These are phyloP conservation scores for Sander lucioperca DNA, from an alignment of 2,113 vertebrate genomes.

Conservation along the genomic window DNA sequence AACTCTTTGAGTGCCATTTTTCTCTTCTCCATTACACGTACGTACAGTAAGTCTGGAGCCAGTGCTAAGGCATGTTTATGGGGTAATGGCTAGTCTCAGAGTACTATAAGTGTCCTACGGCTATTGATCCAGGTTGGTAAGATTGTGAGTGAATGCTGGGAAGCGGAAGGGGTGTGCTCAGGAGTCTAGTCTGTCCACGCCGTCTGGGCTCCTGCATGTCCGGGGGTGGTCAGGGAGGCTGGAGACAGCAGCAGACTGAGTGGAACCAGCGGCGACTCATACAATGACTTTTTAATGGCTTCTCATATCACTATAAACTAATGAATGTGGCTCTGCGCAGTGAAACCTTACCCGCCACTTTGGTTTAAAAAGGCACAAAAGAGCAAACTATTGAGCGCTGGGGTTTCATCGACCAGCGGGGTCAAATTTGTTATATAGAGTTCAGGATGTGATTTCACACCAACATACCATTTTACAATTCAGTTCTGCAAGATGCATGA, in stretches of 20 bases:
- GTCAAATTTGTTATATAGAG: slow-evolving; percentile 21
- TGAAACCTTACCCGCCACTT: slow-evolving; percentile 63
- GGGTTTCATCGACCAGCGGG: slow-evolving; percentile 35
- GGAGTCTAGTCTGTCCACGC: slow-evolving; percentile 60
- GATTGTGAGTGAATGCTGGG: slow-evolving; percentile 73
- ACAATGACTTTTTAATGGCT: slow-evolving; percentile 79
- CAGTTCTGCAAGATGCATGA: slow-evolving; percentile 29
- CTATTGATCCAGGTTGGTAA: slow-evolving; percentile 79
- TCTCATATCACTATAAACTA: slow-evolving; percentile 74
- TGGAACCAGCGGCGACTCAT: slow-evolving; percentile 78
- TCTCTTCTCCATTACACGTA: slow-evolving; percentile 56
- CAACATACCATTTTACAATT: slow-evolving; percentile 9
- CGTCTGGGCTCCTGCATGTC: slow-evolving; percentile 78
- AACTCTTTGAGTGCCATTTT: slow-evolving; percentile 46
- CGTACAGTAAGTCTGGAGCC: slow-evolving; percentile 61
- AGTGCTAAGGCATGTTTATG: slow-evolving; percentile 68
- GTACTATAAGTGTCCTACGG: slow-evolving; percentile 67
- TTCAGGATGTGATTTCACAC: slow-evolving; percentile 41
- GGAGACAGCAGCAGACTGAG: slow-evolving; percentile 78
- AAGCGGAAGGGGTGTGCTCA: slow-evolving; percentile 65
- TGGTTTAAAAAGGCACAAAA: slow-evolving; percentile 55
- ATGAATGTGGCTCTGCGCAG: slow-evolving; percentile 62
- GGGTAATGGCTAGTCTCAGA: slow-evolving; percentile 68
- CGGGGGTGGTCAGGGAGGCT: slow-evolving; percentile 72
- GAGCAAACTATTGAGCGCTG: slow-evolving; percentile 34